These are phyloP conservation scores for Epicampocera succincta DNA, from an alignment of 2,888 invertebrate species.

Conservation along the genomic window DNA sequence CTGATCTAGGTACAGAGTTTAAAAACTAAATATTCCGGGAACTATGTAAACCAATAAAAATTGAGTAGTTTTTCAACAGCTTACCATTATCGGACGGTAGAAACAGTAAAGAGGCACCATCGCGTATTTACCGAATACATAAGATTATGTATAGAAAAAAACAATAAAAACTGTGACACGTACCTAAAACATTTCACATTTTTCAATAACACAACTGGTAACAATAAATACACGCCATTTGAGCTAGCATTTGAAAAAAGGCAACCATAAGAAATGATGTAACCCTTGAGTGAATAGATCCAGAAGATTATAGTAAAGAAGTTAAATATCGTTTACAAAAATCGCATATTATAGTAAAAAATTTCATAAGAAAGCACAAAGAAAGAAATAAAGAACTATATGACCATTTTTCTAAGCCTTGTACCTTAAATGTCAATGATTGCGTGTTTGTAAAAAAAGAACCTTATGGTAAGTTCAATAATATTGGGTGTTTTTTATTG, in stretches of 20 bases:
- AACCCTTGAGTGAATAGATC: not conserved
- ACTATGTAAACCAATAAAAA: slow-evolving; percentile 20
- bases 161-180: slow-evolving; percentile 1
- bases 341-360: not conserved
- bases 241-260: slow-evolving; percentile 13
- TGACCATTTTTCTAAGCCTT: not conserved
- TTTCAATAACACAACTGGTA: slow-evolving; percentile 18
- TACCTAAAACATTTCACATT: slow-evolving; percentile 13
- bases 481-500: too few relatives aligned
- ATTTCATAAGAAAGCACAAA: not conserved
- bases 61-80: slow-evolving; percentile 57
- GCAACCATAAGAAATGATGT: slow-evolving; percentile 9
- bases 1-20: slow-evolving; percentile 63
- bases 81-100: slow-evolving; percentile 56
- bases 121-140: slow-evolving; percentile 19
- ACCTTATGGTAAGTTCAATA: too few relatives aligned
- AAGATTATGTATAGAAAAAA: not conserved
- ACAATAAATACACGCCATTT: slow-evolving; percentile 22
- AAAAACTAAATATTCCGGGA: slow-evolving; percentile 42
- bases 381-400: not conserved
- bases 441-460: not conserved
- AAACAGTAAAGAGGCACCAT: slow-evolving; percentile 9
- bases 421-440: slow-evolving; percentile 3
- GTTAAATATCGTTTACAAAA: slow-evolving; percentile 23
- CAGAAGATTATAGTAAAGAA: slow-evolving; percentile 24